phyloP scores from a whole-genome alignment of 2,113 vertebrate genomes.

The Gracilinanus agilis region DNA sequence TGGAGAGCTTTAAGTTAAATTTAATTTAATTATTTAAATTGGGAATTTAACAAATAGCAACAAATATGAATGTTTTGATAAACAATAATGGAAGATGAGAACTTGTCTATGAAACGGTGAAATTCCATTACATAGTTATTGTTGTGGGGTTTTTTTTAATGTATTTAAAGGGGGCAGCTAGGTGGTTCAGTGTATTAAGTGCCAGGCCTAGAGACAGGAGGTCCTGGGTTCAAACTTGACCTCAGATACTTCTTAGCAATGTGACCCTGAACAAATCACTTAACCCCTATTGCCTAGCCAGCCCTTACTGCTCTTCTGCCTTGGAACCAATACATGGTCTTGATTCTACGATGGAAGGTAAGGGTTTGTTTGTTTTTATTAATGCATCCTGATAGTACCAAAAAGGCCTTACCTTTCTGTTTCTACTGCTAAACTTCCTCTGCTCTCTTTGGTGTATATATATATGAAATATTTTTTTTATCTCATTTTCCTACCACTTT shows the following conservation, averaged over 20 bases:
- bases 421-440: background rate
- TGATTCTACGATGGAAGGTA: too few relatives aligned
- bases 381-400: background rate
- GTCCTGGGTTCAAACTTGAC: too few relatives aligned
- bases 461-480: background rate
- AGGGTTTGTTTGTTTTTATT: too few relatives aligned
- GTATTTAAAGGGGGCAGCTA: background rate
- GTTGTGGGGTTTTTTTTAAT: background rate
- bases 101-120: background rate
- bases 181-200: too few relatives aligned
- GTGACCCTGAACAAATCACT: too few relatives aligned
- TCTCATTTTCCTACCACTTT: background rate
- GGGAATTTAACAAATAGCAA: background rate
- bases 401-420: background rate
- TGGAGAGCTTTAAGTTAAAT: background rate
- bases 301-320: too few relatives aligned
- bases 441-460: background rate
- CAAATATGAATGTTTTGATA: background rate
- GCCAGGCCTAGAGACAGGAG: too few relatives aligned
- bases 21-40: background rate
- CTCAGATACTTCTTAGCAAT: too few relatives aligned
- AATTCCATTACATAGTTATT: background rate
- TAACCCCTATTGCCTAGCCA: too few relatives aligned
- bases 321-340: too few relatives aligned
- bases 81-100: background rate